phyloP scores from a whole-genome alignment of 1,140 invertebrate species.

The Calycopis cecrops region DNA sequence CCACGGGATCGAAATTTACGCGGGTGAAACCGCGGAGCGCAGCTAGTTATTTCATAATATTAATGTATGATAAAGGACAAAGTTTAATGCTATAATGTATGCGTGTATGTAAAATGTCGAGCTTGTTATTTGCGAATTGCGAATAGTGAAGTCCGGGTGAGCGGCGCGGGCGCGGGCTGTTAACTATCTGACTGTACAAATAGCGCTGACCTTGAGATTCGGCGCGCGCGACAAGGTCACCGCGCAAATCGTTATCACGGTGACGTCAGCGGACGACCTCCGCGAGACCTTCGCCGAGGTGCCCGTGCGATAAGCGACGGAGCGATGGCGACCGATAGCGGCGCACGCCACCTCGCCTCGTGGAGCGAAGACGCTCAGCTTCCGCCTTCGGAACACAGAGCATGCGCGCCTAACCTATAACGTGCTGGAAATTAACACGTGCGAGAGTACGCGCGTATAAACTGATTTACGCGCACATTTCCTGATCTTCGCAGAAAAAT shows the following conservation, averaged over 20 bases:
- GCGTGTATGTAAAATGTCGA: slow-evolving; percentile 23
- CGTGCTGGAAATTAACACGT: slow-evolving; percentile 1
- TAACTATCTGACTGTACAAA: slow-evolving; percentile 67
- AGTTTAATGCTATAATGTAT: slow-evolving; percentile 1
- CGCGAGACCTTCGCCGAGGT: slow-evolving; percentile 66
- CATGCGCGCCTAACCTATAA: neutral
- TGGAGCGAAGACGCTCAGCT: slow-evolving; percentile 4
- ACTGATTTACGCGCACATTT: neutral
- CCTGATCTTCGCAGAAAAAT: neutral
- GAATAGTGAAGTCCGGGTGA: slow-evolving; percentile 51
- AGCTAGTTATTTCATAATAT: neutral
- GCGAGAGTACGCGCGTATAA: too few species aligned
- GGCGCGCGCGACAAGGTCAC: slow-evolving; percentile 70
- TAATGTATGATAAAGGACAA: neutral
- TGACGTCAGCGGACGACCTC: slow-evolving; percentile 69
- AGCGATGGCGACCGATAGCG: slow-evolving; percentile 45
- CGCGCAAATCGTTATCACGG: slow-evolving; percentile 71
- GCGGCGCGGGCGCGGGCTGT: slow-evolving; percentile 39
- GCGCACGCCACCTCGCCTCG: neutral
- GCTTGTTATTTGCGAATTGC: slow-evolving; percentile 47
- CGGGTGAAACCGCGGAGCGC: too few species aligned
- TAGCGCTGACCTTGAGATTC: slow-evolving; percentile 70
- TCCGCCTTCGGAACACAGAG: slow-evolving; percentile 1
- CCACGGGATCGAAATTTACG: too few species aligned
- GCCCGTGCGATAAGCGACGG: slow-evolving; percentile 65